These are phyloP conservation scores for Elymnias hypermnestra DNA, from an alignment of 1,140 invertebrate genomes.

Conservation along the genomic window DNA sequence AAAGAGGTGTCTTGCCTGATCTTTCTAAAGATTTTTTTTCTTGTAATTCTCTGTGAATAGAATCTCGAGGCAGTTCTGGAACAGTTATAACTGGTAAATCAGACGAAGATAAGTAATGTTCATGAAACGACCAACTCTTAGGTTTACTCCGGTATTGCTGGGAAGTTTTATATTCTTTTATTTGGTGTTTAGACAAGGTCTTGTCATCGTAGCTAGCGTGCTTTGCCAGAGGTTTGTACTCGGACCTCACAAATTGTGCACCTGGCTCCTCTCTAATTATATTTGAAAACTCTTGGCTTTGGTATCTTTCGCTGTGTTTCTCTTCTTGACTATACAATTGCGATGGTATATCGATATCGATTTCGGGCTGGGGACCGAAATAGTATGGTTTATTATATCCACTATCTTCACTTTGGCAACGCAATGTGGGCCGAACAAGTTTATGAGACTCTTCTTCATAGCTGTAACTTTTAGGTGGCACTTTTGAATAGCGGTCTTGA, in stretches of 20 bases:
- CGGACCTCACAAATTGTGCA: conserved; percentile 56
- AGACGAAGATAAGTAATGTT: conserved; percentile 75
- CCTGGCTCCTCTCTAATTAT: conserved; percentile 58
- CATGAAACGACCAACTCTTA: conserved; percentile 79
- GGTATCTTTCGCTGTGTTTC: conserved; percentile 78
- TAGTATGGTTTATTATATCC: conserved; percentile 58
- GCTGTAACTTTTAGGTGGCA: conserved; percentile 73
- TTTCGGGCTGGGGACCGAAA: conserved; percentile 58
- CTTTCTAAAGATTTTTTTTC: conserved; percentile 67
- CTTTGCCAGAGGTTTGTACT: conserved; percentile 77
- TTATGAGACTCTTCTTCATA: conserved; percentile 66
- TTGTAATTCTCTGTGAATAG: conserved; percentile 52
- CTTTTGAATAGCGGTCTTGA: conserved; percentile 70
- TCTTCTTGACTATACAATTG: conserved; percentile 78
- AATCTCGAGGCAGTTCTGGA: conserved; percentile 52
- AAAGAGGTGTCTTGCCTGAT: conserved; percentile 71
- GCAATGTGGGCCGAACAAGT: conserved; percentile 53
- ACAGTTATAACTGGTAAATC: conserved; percentile 65
- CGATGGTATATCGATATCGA: conserved; percentile 69
- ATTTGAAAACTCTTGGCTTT: conserved; percentile 79
- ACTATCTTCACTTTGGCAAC: conserved; percentile 78
- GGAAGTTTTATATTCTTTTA: conserved; percentile 78
- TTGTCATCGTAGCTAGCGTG: conserved; percentile 79
- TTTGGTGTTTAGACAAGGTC: conserved; percentile 78
- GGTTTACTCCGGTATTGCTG: conserved; percentile 76